Evolutionary conservation across 2,797 vertebrate species (phyloP).

Genomic region (Chrosomus eos): DNA sequence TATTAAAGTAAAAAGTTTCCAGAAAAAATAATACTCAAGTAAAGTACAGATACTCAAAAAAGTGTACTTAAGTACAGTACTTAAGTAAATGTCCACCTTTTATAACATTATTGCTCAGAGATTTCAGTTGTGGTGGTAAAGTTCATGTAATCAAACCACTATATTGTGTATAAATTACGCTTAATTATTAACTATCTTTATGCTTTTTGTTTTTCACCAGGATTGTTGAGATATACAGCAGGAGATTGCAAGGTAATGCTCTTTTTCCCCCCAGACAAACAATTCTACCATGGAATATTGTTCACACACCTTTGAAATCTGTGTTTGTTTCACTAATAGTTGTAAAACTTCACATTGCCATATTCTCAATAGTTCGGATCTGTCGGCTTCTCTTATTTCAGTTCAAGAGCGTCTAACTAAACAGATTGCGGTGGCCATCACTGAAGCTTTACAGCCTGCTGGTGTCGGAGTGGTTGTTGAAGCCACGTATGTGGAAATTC

Average conservation of each 20-base stretch:
- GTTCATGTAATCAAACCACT: background rate
- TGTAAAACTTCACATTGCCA: background rate
- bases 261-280: background rate
- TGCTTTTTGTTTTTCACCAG: slow-evolving; percentile 71
- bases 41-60: no score
- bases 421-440: slow-evolving; percentile 95
- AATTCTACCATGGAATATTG: background rate
- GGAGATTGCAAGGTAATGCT: slow-evolving; percentile 89
- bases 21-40: no score
- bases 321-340: background rate
- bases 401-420: slow-evolving; percentile 97
- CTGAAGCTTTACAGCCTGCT: slow-evolving; percentile 91
- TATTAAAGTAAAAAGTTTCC: no score
- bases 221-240: slow-evolving; percentile 98
- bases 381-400: slow-evolving; percentile 63
- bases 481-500: slow-evolving; percentile 83
- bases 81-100: no score
- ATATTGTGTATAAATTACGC: background rate
- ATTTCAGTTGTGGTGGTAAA: no score
- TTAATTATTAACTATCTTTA: background rate
- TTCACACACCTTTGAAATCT: background rate
- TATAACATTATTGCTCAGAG: no score
- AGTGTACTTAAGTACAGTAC: no score
- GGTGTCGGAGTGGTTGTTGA: slow-evolving; percentile 95
- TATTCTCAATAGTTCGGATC: background rate